These are phyloP conservation scores for Philhelius pedissequus DNA, from an alignment of 2,888 invertebrate species.

Conservation along the genomic window DNA sequence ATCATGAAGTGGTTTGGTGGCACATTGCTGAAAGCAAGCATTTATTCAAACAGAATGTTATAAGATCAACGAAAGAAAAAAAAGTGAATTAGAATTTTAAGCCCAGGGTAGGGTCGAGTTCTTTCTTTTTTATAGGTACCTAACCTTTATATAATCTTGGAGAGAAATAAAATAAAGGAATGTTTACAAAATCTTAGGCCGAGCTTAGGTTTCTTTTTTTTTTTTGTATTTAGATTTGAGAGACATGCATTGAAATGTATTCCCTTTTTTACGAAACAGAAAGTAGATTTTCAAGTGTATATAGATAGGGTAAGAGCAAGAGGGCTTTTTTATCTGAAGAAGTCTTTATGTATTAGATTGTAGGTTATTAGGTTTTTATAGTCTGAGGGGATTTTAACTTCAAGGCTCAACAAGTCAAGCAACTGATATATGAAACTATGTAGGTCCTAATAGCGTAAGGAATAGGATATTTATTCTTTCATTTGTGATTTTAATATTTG, in stretches of 20 bases:
- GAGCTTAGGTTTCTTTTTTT: conserved; percentile 28
- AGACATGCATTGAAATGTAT: background rate
- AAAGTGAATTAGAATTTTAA: conserved; percentile 58
- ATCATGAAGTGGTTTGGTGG: background rate
- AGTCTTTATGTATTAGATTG: background rate
- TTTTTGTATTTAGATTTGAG: background rate
- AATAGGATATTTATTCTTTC: too few species aligned
- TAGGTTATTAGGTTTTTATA: background rate
- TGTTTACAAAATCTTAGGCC: conserved; percentile 40
- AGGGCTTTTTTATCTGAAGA: background rate
- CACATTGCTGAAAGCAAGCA: background rate
- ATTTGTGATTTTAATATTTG: too few species aligned
- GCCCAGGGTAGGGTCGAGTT: conserved; percentile 19
- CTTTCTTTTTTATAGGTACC: conserved; percentile 2
- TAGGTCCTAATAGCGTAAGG: background rate
- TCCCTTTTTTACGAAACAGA: conserved; percentile 50
- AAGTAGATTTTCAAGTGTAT: conserved; percentile 61
- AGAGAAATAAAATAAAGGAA: background rate
- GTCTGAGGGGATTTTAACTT: background rate
- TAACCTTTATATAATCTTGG: background rate
- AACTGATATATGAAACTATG: background rate
- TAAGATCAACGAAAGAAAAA: background rate
- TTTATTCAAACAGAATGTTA: background rate
- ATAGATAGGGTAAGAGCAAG: background rate
- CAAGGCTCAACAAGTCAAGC: background rate